phyloP scores from a whole-genome alignment of 2,113 vertebrate species.

The Cettia cetti region DNA sequence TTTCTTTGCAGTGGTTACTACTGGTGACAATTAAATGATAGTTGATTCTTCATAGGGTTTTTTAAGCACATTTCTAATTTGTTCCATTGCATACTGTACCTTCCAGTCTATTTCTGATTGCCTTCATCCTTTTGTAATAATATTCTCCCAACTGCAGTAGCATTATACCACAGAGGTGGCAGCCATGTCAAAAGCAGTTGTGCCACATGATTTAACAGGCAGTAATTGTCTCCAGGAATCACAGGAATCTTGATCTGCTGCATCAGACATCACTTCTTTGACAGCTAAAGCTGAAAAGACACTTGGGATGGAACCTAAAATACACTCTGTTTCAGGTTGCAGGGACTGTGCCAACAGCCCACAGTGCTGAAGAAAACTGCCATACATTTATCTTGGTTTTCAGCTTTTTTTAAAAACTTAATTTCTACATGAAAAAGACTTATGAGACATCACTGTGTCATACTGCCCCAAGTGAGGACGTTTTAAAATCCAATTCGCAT shows the following conservation, averaged over 20 bases:
- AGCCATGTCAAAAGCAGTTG: background rate
- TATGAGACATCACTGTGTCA: background rate
- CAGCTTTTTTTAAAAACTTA: background rate
- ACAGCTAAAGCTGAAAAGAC: background rate
- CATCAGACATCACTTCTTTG: background rate
- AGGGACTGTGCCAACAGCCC: background rate
- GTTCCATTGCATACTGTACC: background rate
- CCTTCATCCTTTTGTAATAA: background rate
- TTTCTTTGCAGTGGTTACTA: background rate
- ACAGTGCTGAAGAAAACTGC: background rate
- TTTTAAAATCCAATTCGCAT: background rate
- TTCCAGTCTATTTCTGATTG: background rate
- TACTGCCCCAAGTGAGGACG: background rate
- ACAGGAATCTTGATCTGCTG: slow-evolving; percentile 26
- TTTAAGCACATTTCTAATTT: background rate
- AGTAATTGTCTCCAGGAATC: slow-evolving; percentile 18
- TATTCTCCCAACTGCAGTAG: background rate
- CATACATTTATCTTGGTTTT: background rate
- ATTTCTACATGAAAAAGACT: background rate
- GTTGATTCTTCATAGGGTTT: background rate
- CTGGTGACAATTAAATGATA: background rate
- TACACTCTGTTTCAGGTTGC: background rate
- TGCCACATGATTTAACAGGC: background rate
- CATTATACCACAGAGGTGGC: background rate
- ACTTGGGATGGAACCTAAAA: background rate